Conservation (phyloP, 2,113 vertebrate genomes). For the Promerops cafer region DNA sequence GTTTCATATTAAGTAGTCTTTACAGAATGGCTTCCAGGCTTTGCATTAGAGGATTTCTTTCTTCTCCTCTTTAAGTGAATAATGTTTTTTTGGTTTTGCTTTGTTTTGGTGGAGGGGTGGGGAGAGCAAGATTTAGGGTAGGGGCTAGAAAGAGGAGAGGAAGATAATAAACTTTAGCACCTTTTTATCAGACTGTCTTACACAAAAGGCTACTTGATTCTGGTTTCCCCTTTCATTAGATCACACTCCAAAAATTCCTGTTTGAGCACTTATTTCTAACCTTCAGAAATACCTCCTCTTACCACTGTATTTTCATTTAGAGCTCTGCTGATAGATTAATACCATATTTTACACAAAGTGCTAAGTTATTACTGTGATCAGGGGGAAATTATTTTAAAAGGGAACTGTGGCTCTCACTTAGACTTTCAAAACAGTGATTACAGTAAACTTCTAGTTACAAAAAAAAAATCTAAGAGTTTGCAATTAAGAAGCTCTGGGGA, state of each 20-base stretch:
- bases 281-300: background rate
- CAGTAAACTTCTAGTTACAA: conserved; percentile 17
- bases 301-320: background rate
- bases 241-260: background rate
- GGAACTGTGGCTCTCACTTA: conserved; percentile 13
- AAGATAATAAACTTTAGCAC: conserved; percentile 50
- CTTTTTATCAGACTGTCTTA: conserved; percentile 42
- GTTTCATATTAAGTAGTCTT: conserved; percentile 59
- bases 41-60: background rate
- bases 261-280: background rate
- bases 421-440: conserved; percentile 35
- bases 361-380: background rate
- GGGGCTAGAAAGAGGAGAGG: background rate
- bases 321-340: background rate
- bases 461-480: background rate
- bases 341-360: background rate
- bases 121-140: background rate
- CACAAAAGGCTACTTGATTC: conserved; percentile 34
- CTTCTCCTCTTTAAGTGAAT: background rate
- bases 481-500: conserved; percentile 31
- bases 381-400: background rate
- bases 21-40: conserved; percentile 47
- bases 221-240: conserved; percentile 10
- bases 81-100: background rate
- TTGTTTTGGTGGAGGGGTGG: conserved; percentile 24